phyloP scores from a whole-genome alignment of 2,888 invertebrate species.

The Caenorhabditis zanzibari region DNA sequence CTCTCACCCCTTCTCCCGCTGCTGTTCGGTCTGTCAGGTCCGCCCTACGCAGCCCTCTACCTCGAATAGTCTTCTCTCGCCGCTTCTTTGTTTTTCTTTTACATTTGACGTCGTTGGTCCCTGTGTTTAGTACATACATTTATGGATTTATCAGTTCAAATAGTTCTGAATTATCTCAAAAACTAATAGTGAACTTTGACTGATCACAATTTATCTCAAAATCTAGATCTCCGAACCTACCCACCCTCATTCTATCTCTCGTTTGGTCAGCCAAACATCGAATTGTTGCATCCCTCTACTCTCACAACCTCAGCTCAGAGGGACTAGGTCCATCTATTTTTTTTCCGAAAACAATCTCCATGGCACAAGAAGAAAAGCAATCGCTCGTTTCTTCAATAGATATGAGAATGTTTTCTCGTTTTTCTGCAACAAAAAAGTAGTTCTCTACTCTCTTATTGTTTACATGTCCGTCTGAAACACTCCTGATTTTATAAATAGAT shows the following conservation, averaged over 20 bases:
- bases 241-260: neutral
- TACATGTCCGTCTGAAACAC: conserved; percentile 4
- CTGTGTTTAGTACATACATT: neutral
- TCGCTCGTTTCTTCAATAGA: conserved; percentile 6
- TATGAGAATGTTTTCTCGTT: neutral
- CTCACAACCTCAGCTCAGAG: neutral
- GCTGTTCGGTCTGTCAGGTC: conserved; percentile 36
- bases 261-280: conserved; percentile 24
- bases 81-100: conserved; percentile 1
- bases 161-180: too few species aligned
- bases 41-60: conserved; percentile 29
- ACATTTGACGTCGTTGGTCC: conserved; percentile 11
- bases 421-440: conserved; percentile 23
- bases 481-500: conserved; percentile 27
- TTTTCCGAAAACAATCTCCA: conserved; percentile 15
- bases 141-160: too few species aligned
- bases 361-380: conserved; percentile 3
- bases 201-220: neutral
- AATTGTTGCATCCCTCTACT: conserved; percentile 12
- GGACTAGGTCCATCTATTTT: neutral
- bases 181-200: conserved; percentile 7
- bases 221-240: conserved; percentile 13
- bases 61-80: conserved; percentile 21
- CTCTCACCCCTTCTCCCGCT: conserved; percentile 18
- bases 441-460: conserved; percentile 29